These are phyloP conservation scores for Lymantria monacha DNA, from an alignment of 2,888 invertebrate species.

Conservation along the genomic window DNA sequence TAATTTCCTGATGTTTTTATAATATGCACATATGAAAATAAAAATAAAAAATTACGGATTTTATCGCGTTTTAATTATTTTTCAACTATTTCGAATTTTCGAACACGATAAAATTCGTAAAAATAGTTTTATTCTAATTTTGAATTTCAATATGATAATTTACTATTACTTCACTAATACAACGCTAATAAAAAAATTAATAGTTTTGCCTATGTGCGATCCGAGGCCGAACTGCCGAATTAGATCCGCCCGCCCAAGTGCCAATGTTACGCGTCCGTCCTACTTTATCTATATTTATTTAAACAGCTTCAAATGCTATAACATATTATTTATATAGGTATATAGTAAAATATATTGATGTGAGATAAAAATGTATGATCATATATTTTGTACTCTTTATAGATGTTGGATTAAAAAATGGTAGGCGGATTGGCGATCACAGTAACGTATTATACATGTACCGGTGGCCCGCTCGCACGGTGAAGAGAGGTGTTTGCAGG, in stretches of 20 bases:
- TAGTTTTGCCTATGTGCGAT: conserved; percentile 8
- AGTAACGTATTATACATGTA: too few species aligned
- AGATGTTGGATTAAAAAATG: too few species aligned
- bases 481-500: too few species aligned
- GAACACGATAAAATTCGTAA: neutral
- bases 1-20: neutral
- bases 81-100: too few species aligned
- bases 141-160: neutral
- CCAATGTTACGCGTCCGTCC: conserved; percentile 47
- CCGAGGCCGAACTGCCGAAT: conserved; percentile 27
- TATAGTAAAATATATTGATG: conserved; percentile 13
- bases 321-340: conserved; percentile 27
- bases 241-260: conserved; percentile 54
- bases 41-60: neutral
- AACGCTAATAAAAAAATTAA: conserved; percentile 10
- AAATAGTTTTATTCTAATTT: neutral
- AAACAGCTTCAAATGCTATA: conserved; percentile 26
- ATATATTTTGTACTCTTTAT: too few species aligned
- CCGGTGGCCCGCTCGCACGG: too few species aligned
- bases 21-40: neutral
- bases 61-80: too few species aligned
- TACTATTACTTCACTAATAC: neutral
- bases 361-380: neutral
- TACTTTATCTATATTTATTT: conserved; percentile 35
- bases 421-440: too few species aligned